phyloP scores from a whole-genome alignment of 2,113 vertebrate species.

The Cygnus buccinator region DNA sequence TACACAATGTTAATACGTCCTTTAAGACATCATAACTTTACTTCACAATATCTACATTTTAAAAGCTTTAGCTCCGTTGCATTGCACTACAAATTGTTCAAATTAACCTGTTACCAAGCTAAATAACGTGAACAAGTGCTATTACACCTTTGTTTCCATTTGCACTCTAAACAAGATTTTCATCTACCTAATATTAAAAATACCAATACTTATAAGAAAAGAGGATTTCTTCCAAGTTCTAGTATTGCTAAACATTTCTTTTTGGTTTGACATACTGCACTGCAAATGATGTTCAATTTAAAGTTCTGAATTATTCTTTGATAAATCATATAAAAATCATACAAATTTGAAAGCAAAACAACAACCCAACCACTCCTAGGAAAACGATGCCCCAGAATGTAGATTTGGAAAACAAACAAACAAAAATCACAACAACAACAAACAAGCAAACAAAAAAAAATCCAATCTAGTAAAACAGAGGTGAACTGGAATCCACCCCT shows the following conservation, averaged over 20 bases:
- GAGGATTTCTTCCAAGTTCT: not conserved
- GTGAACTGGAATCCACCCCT: not conserved
- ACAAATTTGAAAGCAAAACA: not conserved
- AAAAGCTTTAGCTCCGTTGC: not conserved
- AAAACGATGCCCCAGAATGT: not conserved
- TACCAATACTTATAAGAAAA: not conserved
- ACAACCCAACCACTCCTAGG: not conserved
- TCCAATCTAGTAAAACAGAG: not conserved
- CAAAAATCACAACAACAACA: not conserved
- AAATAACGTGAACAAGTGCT: not conserved
- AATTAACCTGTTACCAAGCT: not conserved
- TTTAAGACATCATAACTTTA: not conserved
- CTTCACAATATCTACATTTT: not conserved
- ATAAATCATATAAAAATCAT: not conserved
- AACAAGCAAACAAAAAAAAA: rapidly evolving
- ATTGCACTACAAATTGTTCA: not conserved
- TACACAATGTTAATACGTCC: not conserved
- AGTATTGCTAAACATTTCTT: not conserved
- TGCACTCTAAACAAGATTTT: not conserved
- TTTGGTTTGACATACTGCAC: not conserved
- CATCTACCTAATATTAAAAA: not conserved
- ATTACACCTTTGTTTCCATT: conserved; percentile 5
- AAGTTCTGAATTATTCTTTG: not conserved
- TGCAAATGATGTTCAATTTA: not conserved
- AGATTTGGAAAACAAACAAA: not conserved